Evolutionary conservation across 2,113 vertebrate genomes (phyloP), one percentile per base, ranked within the genome.

Genomic region (Chaenogobius annularis): DNA sequence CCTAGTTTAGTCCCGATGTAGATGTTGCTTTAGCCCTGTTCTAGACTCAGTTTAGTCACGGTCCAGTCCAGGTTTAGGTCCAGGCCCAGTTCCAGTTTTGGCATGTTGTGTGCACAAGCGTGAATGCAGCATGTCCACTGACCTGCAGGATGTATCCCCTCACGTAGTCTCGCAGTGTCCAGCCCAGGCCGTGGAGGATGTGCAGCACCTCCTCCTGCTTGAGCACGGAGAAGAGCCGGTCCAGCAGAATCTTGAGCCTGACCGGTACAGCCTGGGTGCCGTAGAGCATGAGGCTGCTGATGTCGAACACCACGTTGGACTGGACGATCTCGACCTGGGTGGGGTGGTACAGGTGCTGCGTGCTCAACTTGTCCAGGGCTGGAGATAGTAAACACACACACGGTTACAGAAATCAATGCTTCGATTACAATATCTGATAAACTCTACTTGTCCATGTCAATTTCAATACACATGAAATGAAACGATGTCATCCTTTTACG

Each of bases 281-380:
- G 5, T 98, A 99, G 2, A 99, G 88, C 96, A 99, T 98, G 83
- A 99, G 94, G 90, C 98, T 99, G 92, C 97, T 96, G 81, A 99
- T 98, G 83, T 98, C 98, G 63, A 99, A 98, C 79, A 98, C 98
- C 88, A 98, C 96, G 40, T 96, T 98, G 92, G 94, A 97, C 89
- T 99, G 97, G 70, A 99, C 98, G 20, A 98, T 97, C 93, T 99
- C 98, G 88, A 99, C 97, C 91, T 97, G 97, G 85, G 95, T 95
- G 14, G 96, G 91, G 59, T 97, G 95, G 77, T 96, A 97, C 79
- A 96, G 80, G 69, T 95, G 92, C 69, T 97, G 96, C 84, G 95
- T 93, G 93, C 96, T 95, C 87, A 99, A 90, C 90, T 99, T 99
- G 89, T 97, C 98, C 77, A 99, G 91, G 67, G 98, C 98, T 99